These are phyloP conservation scores for Dromiciops gliroides DNA, from an alignment of 2,113 vertebrate genomes.

Conservation along the genomic window DNA sequence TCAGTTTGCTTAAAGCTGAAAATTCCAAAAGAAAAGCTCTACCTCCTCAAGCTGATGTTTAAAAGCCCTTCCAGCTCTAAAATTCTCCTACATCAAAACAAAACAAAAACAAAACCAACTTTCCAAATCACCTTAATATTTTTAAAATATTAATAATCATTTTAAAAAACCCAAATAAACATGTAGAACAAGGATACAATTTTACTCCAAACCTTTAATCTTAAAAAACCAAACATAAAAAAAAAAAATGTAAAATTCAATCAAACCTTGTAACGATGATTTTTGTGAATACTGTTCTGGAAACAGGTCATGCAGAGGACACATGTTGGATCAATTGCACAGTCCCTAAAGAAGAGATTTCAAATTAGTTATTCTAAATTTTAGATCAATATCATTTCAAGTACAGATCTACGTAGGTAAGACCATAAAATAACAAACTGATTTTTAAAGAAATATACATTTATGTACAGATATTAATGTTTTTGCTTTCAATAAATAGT, in stretches of 20 bases:
- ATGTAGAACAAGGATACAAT: neutral
- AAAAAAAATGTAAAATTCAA: neutral
- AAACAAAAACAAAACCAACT: no score
- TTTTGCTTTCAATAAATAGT: neutral
- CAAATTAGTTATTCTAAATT: conserved; percentile 64
- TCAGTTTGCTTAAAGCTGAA: neutral
- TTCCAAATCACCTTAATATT: neutral
- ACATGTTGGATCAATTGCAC: conserved; percentile 99
- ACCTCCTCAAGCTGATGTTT: neutral
- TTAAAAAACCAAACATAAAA: neutral
- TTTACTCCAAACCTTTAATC: neutral
- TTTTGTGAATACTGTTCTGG: conserved; percentile 97
- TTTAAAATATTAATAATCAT: neutral
- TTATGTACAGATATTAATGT: neutral
- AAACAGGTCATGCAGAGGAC: conserved; percentile 99
- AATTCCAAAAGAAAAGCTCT: neutral
- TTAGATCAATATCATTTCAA: conserved; percentile 14
- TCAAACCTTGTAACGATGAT: conserved; percentile 96
- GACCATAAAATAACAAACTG: neutral
- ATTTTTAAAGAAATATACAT: neutral
- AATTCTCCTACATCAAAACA: no score
- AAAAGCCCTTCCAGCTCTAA: neutral
- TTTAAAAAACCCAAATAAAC: neutral
- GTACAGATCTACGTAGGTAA: neutral
- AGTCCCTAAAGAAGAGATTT: conserved; percentile 91